Conservation (phyloP, 2,113 vertebrate genomes). For the Hystrix cristata region DNA sequence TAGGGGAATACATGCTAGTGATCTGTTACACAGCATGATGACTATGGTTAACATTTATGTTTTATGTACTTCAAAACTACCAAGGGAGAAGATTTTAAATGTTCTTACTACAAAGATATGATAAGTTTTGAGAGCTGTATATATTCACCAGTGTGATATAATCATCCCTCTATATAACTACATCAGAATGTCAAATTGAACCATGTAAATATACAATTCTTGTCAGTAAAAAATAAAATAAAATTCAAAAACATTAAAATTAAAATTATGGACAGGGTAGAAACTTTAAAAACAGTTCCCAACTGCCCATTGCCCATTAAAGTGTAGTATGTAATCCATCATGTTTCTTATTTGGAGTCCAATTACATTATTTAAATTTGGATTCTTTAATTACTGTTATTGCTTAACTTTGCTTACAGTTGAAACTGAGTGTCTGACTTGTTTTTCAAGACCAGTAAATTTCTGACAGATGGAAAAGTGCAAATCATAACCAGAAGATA, state of each 20-base stretch:
- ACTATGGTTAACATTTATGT: background rate
- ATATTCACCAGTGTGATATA: background rate
- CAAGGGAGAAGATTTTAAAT: background rate
- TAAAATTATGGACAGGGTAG: background rate
- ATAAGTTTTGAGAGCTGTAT: background rate
- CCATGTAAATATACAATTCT: background rate
- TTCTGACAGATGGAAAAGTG: constrained; percentile 66
- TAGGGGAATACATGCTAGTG: background rate
- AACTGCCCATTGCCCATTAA: background rate
- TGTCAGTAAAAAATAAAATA: background rate
- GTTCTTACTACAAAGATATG: background rate
- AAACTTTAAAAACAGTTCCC: background rate
- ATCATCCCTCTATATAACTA: background rate
- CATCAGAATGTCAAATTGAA: background rate
- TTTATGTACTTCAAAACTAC: background rate
- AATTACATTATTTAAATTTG: constrained; percentile 52
- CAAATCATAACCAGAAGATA: constrained; percentile 69
- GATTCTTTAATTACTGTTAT: constrained; percentile 52
- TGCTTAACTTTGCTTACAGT: constrained; percentile 55
- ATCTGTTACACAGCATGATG: background rate
- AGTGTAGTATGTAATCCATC: background rate
- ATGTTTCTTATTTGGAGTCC: background rate
- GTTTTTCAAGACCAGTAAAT: constrained; percentile 58
- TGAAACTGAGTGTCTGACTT: constrained; percentile 62
- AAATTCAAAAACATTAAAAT: background rate